Evolutionary conservation across 2,797 vertebrate species (phyloP).

Genomic region (Microctenopoma stevenorrisi): DNA sequence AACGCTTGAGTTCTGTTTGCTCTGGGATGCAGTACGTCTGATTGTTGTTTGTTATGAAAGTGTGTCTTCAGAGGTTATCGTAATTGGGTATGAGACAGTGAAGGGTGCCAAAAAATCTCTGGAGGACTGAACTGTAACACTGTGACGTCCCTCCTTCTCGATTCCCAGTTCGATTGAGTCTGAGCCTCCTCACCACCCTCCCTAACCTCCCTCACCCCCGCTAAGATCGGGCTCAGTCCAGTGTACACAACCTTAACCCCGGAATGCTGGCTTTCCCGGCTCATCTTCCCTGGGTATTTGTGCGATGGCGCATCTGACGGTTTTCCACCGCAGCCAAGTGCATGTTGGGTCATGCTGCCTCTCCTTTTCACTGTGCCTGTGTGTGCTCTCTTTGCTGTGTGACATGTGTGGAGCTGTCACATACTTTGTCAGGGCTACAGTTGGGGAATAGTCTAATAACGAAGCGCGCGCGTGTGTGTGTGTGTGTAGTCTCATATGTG

Average conservation of each 20-base stretch:
- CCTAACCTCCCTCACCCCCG: background rate
- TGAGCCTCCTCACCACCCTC: constrained; percentile 14
- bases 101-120: background rate
- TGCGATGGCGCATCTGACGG: constrained; percentile 59
- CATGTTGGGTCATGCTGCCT: constrained; percentile 80
- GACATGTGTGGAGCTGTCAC: constrained; percentile 73
- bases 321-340: constrained; percentile 62
- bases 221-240: constrained; percentile 52
- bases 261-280: constrained; percentile 66
- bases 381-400: constrained; percentile 27
- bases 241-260: constrained; percentile 60
- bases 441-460: constrained; percentile 63
- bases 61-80: background rate
- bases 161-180: constrained; percentile 33
- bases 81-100: background rate
- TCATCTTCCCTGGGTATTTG: constrained; percentile 68
- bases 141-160: background rate
- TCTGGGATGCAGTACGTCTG: constrained; percentile 20
- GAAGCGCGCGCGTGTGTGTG: constrained; percentile 39
- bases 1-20: constrained; percentile 7
- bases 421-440: constrained; percentile 73
- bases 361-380: constrained; percentile 36
- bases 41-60: constrained; percentile 21
- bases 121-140: no score
- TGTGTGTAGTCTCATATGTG: constrained; percentile 28